phyloP scores from a whole-genome alignment of 2,113 vertebrate genomes.

The Illadopsis cleaveri region DNA sequence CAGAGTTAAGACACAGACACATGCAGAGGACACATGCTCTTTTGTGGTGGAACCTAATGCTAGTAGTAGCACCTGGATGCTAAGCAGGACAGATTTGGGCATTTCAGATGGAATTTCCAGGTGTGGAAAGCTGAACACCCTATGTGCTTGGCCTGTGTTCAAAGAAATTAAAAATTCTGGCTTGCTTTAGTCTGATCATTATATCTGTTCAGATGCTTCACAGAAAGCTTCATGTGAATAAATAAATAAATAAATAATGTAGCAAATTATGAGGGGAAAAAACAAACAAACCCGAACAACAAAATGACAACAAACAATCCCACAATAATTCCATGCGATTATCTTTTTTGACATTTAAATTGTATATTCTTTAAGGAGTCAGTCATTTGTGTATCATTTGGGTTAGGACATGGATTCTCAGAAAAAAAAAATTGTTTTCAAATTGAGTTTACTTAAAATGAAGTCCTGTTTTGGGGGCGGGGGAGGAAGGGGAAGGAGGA shows the following conservation, averaged over 20 bases:
- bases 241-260: background rate
- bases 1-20: background rate
- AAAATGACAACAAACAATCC: background rate
- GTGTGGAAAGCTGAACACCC: background rate
- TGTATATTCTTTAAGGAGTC: background rate
- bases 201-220: background rate
- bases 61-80: background rate
- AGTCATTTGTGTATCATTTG: background rate
- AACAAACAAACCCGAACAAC: background rate
- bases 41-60: background rate
- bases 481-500: too few species aligned
- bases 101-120: background rate
- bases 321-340: background rate
- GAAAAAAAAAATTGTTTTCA: background rate
- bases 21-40: background rate
- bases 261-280: background rate
- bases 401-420: background rate
- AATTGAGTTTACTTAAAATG: background rate
- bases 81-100: background rate
- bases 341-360: background rate
- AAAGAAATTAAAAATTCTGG: background rate
- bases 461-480: background rate
- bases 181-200: background rate
- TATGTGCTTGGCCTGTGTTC: background rate
- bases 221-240: background rate